Conservation (phyloP, 2,113 vertebrate genomes). For the Corythoichthys intestinalis region DNA sequence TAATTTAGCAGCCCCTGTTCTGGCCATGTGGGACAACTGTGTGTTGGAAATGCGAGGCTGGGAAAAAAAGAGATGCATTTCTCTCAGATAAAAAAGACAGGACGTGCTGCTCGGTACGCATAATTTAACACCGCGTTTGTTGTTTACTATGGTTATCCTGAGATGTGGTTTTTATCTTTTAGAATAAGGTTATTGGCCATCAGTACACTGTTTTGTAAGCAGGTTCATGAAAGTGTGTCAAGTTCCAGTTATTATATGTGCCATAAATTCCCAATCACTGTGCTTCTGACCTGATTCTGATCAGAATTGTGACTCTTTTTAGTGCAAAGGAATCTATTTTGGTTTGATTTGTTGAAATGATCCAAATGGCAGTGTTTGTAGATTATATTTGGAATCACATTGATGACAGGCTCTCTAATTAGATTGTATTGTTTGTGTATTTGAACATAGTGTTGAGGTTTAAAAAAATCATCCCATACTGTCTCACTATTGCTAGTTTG, state of each 20-base stretch:
- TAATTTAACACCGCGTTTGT: neutral
- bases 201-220: neutral
- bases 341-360: neutral
- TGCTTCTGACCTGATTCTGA: neutral
- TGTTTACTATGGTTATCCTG: neutral
- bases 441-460: conserved; percentile 8
- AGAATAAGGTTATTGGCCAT: neutral
- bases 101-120: neutral
- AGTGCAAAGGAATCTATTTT: neutral
- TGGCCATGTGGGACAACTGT: conserved; percentile 41
- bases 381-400: conserved; percentile 77
- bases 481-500: no score
- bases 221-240: neutral
- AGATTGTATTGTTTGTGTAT: conserved; percentile 81
- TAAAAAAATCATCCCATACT: no score
- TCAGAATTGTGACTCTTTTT: neutral
- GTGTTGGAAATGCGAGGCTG: conserved; percentile 12
- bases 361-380: conserved; percentile 56
- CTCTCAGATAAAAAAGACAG: neutral
- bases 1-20: conserved; percentile 71
- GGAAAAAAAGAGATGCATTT: neutral
- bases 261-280: neutral
- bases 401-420: conserved; percentile 72
- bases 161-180: conserved; percentile 19
- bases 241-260: neutral